These are phyloP conservation scores for Nudaria mundana DNA, from an alignment of 2,888 invertebrate genomes.

Conservation along the genomic window DNA sequence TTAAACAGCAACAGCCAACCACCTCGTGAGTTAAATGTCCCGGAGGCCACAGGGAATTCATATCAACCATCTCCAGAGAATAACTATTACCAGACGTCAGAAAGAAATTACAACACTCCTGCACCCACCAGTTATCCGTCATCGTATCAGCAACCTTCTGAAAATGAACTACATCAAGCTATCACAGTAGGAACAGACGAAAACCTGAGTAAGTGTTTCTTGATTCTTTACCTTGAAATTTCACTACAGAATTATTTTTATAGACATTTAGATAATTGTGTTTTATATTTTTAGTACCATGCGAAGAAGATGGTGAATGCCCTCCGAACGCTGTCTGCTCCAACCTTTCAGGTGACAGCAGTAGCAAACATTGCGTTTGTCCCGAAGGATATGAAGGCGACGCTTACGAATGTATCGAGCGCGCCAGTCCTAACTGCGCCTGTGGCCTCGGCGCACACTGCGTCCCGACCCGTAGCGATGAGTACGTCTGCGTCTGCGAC, in stretches of 20 bases:
- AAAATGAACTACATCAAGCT: conserved; percentile 9
- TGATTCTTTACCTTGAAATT: background rate
- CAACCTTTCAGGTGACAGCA: conserved; percentile 59
- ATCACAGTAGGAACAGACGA: conserved; percentile 26
- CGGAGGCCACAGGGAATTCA: conserved; percentile 3
- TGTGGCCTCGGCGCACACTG: conserved; percentile 90
- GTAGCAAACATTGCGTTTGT: conserved; percentile 84
- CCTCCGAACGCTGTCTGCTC: conserved; percentile 91
- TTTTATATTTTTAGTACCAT: conserved; percentile 43
- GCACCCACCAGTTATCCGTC: conserved; percentile 5
- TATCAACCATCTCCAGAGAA: conserved; percentile 7
- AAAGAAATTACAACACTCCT: conserved; percentile 14
- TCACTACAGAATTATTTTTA: background rate
- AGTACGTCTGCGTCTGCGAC: conserved; percentile 89
- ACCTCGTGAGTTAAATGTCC: conserved; percentile 3
- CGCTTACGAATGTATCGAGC: conserved; percentile 86
- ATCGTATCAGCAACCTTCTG: background rate
- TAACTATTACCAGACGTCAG: conserved; percentile 8
- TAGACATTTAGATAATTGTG: background rate
- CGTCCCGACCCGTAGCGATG: conserved; percentile 83
- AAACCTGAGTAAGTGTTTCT: conserved; percentile 48
- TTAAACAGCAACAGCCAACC: background rate
- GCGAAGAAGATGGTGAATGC: conserved; percentile 89
- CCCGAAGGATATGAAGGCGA: conserved; percentile 93
- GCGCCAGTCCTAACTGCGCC: conserved; percentile 62